These are phyloP conservation scores for Thryonomys swinderianus DNA, from an alignment of 2,113 vertebrate genomes.

Conservation along the genomic window DNA sequence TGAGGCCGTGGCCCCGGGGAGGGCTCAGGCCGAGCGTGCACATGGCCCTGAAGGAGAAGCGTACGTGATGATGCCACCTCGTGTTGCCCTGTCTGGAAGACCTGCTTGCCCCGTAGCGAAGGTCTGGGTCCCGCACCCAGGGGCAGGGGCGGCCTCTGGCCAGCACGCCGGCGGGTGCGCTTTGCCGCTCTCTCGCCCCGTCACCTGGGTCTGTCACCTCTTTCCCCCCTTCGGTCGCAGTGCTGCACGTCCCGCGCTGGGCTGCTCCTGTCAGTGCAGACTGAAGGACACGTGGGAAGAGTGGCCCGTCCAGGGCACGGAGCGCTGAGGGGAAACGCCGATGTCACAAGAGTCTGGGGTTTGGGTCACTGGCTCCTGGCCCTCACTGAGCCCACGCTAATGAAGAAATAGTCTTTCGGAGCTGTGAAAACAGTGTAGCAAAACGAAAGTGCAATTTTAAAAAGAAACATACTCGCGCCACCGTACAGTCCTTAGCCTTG, in stretches of 20 bases:
- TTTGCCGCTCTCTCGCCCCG: background rate
- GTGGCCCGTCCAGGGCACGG: background rate
- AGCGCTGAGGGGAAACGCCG: background rate
- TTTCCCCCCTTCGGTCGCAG: background rate
- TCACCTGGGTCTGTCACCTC: background rate
- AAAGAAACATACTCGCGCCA: no score
- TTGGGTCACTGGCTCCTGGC: background rate
- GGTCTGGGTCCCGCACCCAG: background rate
- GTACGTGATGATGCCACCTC: no score
- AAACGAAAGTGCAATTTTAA: no score
- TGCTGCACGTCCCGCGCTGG: background rate
- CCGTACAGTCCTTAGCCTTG: background rate
- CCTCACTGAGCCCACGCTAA: background rate
- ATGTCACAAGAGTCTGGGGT: background rate
- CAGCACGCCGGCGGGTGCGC: background rate
- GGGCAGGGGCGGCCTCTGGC: background rate
- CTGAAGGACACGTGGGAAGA: background rate
- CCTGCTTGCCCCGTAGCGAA: background rate
- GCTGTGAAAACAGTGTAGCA: background rate
- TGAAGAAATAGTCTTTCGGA: background rate
- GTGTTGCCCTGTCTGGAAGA: background rate
- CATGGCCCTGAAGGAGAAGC: background rate
- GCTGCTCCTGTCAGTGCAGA: background rate
- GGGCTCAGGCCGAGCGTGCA: background rate
- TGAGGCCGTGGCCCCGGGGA: background rate